phyloP scores from a whole-genome alignment of 1,140 invertebrate genomes.

The Colletes latitarsis region DNA sequence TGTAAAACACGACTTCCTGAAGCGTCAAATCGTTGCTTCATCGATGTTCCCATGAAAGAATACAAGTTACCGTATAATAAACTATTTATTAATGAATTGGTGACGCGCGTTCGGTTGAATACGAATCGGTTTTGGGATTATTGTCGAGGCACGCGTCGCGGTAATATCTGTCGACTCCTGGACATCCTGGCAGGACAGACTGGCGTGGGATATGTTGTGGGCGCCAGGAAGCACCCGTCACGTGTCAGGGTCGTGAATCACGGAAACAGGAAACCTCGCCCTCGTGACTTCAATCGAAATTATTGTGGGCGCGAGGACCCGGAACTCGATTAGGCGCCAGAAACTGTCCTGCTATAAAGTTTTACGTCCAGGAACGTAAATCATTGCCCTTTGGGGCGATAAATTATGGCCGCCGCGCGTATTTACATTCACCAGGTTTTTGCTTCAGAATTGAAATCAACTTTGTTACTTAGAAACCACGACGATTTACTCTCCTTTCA shows the following conservation, averaged over 20 bases:
- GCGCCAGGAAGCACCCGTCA: constrained; percentile 66
- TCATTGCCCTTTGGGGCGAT: neutral
- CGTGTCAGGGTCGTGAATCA: constrained; percentile 59
- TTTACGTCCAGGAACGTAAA: neutral
- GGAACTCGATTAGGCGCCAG: constrained; percentile 54
- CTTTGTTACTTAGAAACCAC: too few relatives aligned
- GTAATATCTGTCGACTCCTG: constrained; percentile 53
- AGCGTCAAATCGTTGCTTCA: constrained; percentile 23
- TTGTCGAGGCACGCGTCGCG: constrained; percentile 55
- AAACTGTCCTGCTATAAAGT: constrained; percentile 17
- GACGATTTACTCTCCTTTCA: too few relatives aligned
- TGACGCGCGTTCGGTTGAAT: constrained; percentile 42
- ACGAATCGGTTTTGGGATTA: constrained; percentile 41
- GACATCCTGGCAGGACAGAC: constrained; percentile 38
- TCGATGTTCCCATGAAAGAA: constrained; percentile 12
- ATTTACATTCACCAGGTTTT: too few relatives aligned
- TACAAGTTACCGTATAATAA: constrained; percentile 37
- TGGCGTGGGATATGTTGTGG: constrained; percentile 36
- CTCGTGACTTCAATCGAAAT: constrained; percentile 67
- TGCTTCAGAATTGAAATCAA: too few relatives aligned
- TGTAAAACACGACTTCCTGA: constrained; percentile 62
- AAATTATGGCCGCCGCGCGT: constrained; percentile 14
- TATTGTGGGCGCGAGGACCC: constrained; percentile 50
- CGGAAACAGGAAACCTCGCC: constrained; percentile 65
- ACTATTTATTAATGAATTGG: constrained; percentile 65